Percentiles rank a stretch among this genome's conserved stretches.
phyloP scores from a whole-genome alignment of 2,888 invertebrate species.

The Teleogryllus oceanicus region DNA sequence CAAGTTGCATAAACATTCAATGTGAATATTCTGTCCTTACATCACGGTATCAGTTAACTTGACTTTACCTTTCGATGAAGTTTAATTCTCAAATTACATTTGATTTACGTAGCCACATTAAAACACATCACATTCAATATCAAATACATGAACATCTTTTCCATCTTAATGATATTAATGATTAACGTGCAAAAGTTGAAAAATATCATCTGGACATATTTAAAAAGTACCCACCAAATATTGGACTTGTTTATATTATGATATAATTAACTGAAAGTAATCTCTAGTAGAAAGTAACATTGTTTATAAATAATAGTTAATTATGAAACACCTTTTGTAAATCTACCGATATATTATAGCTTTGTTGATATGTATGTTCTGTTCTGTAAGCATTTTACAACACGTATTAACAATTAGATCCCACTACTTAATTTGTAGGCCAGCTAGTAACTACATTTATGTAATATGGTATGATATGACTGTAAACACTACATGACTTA shows the following conservation, averaged over 20 bases:
- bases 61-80: neutral
- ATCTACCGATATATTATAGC: conserved; percentile 21
- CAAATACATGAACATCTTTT: conserved; percentile 1
- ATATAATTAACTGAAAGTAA: neutral
- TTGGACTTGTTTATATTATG: neutral
- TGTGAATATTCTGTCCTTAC: neutral
- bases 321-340: conserved; percentile 18
- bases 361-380: conserved; percentile 27
- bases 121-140: conserved; percentile 22
- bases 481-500: neutral
- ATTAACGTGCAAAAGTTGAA: conserved; percentile 32
- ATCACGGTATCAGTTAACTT: neutral
- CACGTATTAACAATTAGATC: conserved; percentile 9
- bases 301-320: neutral
- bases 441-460: conserved; percentile 11
- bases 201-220: conserved; percentile 27
- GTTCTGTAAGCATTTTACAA: conserved; percentile 12
- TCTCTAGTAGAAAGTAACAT: neutral
- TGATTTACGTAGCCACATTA: neutral
- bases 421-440: neutral
- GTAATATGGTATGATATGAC: conserved; percentile 12
- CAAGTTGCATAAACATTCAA: conserved; percentile 6
- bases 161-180: neutral
- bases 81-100: neutral
- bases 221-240: conserved; percentile 1